A percentile compares a stretch with the other conserved stretches of the same genome.
phyloP scores from a whole-genome alignment of 1,140 invertebrate species.

The Megathymus violae region DNA sequence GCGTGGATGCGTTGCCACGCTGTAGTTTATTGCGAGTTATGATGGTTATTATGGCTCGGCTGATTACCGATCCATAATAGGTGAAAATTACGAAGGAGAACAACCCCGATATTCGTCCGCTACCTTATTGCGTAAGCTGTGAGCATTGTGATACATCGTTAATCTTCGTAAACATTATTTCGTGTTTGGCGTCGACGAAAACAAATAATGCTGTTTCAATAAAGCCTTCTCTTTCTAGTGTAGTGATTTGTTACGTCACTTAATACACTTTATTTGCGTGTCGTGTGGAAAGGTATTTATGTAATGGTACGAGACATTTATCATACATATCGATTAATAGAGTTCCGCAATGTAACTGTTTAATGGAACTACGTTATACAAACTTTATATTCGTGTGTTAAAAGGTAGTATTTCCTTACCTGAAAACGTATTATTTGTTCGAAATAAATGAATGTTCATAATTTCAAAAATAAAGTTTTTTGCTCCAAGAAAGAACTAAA shows the following conservation, averaged over 20 bases:
- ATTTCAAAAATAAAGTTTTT: no score
- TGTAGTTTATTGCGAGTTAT: constrained; percentile 53
- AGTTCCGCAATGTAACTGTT: background rate
- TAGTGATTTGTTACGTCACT: background rate
- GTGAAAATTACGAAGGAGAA: constrained; percentile 50
- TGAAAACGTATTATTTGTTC: no score
- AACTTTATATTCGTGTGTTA: no score
- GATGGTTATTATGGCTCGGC: constrained; percentile 54
- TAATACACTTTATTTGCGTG: background rate
- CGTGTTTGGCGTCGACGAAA: constrained; percentile 13
- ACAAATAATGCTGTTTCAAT: constrained; percentile 22
- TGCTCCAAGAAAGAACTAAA: no score
- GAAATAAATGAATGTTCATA: no score
- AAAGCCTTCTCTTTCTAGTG: background rate
- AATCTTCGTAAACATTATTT: constrained; percentile 36
- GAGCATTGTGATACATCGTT: constrained; percentile 33
- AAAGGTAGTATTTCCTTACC: no score
- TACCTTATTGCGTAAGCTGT: constrained; percentile 42
- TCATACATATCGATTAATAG: background rate
- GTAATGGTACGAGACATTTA: background rate
- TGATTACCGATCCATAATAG: constrained; percentile 53
- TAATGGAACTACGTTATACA: no score
- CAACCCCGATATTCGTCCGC: constrained; percentile 38
- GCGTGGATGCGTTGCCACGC: constrained; percentile 50
- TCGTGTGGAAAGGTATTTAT: background rate